A percentile compares a stretch with the other conserved stretches of the same genome.
Conservation (phyloP, 2,888 invertebrate species). For the Amorpha juglandis region DNA sequence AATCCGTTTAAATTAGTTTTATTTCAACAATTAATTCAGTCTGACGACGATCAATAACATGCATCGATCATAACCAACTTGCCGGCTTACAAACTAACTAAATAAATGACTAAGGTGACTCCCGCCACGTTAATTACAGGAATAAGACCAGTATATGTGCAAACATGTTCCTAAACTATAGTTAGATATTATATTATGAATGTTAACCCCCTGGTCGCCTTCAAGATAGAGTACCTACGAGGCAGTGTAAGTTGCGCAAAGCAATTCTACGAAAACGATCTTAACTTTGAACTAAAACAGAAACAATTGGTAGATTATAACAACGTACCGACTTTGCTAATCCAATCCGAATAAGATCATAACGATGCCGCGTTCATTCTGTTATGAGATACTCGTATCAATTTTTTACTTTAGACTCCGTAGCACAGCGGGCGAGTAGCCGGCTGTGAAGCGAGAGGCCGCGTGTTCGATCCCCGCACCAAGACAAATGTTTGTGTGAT, state of each 20-base stretch:
- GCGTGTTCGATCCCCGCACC: too few relatives aligned
- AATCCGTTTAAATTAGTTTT: too few relatives aligned
- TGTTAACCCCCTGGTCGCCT: background rate
- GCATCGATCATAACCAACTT: background rate
- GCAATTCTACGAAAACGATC: background rate
- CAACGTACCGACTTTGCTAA: background rate
- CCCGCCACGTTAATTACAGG: background rate
- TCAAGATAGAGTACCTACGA: background rate
- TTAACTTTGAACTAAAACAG: background rate
- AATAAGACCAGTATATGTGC: background rate
- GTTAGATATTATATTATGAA: constrained; percentile 6
- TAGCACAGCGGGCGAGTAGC: too few relatives aligned
- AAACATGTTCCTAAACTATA: background rate
- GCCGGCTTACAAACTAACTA: background rate
- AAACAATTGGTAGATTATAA: background rate
- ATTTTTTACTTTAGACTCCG: too few relatives aligned
- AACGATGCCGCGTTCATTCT: too few relatives aligned
- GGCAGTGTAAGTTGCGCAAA: background rate
- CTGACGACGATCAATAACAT: background rate
- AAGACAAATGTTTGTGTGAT: too few relatives aligned
- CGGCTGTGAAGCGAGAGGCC: too few relatives aligned
- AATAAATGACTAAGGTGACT: background rate
- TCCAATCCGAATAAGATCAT: background rate
- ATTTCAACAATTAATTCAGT: too few relatives aligned
- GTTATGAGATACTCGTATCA: too few relatives aligned